Evolutionary conservation across 2,888 invertebrate species (phyloP).

Genomic region (Chirona hameri): DNA sequence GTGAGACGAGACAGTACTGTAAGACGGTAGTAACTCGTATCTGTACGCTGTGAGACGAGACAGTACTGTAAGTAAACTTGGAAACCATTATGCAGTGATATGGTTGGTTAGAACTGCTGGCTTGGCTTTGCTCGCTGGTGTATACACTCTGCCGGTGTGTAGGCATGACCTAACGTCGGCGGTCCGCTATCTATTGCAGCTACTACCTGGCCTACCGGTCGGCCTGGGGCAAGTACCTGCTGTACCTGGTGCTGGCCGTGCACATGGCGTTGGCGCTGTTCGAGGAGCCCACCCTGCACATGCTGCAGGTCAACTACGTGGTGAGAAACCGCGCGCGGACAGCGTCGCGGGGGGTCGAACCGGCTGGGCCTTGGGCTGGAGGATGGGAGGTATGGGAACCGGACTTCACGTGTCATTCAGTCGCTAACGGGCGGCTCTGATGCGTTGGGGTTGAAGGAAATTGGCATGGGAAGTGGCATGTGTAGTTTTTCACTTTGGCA

Average conservation of each 20-base stretch:
- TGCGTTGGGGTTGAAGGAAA: not conserved
- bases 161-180: too few species aligned
- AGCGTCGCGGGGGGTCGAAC: too few species aligned
- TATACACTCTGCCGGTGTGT: too few species aligned
- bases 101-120: too few species aligned
- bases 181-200: too few species aligned
- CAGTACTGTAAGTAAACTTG: not conserved
- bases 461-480: not conserved
- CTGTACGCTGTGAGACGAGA: not conserved
- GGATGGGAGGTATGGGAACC: too few species aligned
- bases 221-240: conserved; percentile 32
- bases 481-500: not conserved
- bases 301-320: conserved; percentile 35
- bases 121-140: not conserved
- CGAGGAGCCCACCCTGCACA: conserved; percentile 37
- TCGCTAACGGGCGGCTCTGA: not conserved
- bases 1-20: too few species aligned
- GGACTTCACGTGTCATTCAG: not conserved
- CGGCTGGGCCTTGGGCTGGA: too few species aligned
- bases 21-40: not conserved
- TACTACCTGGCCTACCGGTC: conserved; percentile 37
- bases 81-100: too few species aligned
- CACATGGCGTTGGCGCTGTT: conserved; percentile 37
- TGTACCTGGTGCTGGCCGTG: conserved; percentile 33
- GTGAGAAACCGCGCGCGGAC: too few species aligned